Evolutionary conservation across 2,888 invertebrate species (phyloP).

Genomic region (Monoplex corrugatus): DNA sequence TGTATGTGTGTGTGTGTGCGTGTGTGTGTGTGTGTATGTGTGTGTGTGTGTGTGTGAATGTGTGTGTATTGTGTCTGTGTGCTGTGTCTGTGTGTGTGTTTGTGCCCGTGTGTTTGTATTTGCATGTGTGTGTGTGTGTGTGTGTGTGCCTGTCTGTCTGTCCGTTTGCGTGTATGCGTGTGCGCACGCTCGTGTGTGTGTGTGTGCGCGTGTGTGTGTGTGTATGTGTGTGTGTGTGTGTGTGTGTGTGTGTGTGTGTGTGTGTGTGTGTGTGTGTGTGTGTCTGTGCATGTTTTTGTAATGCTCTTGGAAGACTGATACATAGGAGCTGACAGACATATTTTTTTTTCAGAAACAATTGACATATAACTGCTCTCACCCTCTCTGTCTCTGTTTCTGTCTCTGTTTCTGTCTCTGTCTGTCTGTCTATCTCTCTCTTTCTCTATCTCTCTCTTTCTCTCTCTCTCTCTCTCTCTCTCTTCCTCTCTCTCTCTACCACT

Average conservation of each 20-base stretch:
- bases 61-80: not conserved
- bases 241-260: not conserved
- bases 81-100: not conserved
- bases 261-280: not conserved
- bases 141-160: not conserved
- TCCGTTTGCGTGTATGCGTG: not conserved
- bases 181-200: not conserved
- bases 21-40: not conserved
- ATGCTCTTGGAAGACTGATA: too few relatives aligned
- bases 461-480: too few relatives aligned
- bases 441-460: too few relatives aligned
- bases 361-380: too few relatives aligned
- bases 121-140: constrained; percentile 13
- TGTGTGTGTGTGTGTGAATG: not conserved
- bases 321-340: too few relatives aligned
- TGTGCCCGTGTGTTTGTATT: not conserved
- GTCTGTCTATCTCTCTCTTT: too few relatives aligned
- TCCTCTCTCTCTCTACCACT: too few relatives aligned
- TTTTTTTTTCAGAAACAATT: too few relatives aligned
- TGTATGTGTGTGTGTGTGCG: not conserved
- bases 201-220: not conserved
- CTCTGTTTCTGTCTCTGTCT: too few relatives aligned
- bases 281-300: not conserved
- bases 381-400: too few relatives aligned
- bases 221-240: not conserved